A percentile compares a stretch with the other conserved stretches of the same genome.
Conservation (phyloP, 2,113 vertebrate genomes). For the Glaucidium brasilianum region DNA sequence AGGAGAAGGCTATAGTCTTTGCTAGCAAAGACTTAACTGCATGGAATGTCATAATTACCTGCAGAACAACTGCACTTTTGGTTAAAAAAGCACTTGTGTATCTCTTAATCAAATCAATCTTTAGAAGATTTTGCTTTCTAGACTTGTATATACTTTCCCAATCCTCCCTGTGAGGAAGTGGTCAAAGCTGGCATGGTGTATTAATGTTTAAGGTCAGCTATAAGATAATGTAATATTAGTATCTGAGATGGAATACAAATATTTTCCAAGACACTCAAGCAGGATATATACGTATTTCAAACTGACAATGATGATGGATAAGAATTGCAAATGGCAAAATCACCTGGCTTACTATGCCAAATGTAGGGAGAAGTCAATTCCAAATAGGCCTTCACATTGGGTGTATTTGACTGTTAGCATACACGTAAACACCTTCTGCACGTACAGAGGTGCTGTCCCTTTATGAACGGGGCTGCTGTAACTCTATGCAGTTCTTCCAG, state of each 20-base stretch:
- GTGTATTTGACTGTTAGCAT: background rate
- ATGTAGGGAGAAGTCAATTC: background rate
- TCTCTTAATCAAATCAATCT: background rate
- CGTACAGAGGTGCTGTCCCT: background rate
- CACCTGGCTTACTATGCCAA: background rate
- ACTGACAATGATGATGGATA: rapidly evolving
- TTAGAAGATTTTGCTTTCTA: background rate
- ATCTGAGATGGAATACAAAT: background rate
- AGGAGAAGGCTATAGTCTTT: background rate
- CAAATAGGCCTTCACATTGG: background rate
- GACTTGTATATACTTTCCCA: background rate
- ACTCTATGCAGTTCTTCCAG: background rate
- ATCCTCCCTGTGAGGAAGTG: background rate
- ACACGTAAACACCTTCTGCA: background rate
- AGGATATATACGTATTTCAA: background rate
- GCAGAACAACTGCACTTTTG: background rate
- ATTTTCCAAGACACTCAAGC: background rate
- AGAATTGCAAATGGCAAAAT: background rate
- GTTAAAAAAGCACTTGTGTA: background rate
- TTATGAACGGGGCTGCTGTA: background rate
- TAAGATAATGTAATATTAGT: background rate
- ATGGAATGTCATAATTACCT: background rate
- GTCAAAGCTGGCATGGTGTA: background rate
- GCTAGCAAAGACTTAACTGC: background rate
- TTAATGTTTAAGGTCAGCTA: background rate